Conservation (phyloP, 2,888 invertebrate species). For the Calephelis perditalis region DNA sequence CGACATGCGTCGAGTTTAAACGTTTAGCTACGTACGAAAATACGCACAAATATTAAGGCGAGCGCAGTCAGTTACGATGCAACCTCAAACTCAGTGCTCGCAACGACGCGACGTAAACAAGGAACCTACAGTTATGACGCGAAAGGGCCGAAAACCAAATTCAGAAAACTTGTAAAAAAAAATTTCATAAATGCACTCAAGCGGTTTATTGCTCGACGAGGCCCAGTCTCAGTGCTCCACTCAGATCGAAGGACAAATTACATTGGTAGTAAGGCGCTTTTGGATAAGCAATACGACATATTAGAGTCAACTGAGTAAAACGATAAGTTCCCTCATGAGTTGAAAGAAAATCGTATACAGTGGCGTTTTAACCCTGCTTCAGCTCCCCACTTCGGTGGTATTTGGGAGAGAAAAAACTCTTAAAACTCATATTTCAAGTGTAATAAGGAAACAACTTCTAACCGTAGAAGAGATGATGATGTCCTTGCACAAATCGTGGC, state of each 20-base stretch:
- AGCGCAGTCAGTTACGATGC: neutral
- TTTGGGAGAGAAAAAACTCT: too few relatives aligned
- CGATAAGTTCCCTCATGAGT: neutral
- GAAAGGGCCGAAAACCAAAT: neutral
- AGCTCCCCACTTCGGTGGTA: too few relatives aligned
- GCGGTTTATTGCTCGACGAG: neutral
- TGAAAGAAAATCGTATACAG: neutral
- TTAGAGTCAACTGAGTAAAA: neutral
- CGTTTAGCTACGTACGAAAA: slow-evolving; percentile 2
- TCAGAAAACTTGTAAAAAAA: too few relatives aligned
- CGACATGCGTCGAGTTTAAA: slow-evolving; percentile 14
- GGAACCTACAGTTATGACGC: neutral
- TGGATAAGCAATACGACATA: neutral
- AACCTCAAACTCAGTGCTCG: too few relatives aligned
- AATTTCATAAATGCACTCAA: neutral
- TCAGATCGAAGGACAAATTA: neutral
- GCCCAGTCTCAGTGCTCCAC: neutral
- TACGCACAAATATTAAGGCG: neutral
- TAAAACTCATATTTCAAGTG: too few relatives aligned
- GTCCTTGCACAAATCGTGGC: too few relatives aligned
- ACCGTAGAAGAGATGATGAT: too few relatives aligned
- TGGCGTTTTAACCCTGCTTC: neutral
- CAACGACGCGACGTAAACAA: neutral
- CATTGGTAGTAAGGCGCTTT: neutral
- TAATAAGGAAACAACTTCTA: too few relatives aligned